Conservation (phyloP, 2,113 vertebrate genomes). For the Peromyscus polionotus region DNA sequence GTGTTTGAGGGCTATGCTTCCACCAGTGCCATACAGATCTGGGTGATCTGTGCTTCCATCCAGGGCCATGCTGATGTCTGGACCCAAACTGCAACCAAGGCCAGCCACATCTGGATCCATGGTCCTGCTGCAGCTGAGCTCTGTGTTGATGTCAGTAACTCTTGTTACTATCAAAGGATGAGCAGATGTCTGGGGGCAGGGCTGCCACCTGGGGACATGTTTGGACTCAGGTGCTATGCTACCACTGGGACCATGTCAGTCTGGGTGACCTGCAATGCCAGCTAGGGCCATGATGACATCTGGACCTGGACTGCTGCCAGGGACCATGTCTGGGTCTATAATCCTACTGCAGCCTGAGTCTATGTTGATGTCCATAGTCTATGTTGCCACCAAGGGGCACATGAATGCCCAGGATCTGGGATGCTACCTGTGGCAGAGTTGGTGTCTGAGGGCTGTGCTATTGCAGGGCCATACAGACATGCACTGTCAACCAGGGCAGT, state of each 20-base stretch:
- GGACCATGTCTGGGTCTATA: neutral
- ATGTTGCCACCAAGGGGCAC: neutral
- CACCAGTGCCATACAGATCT: no score
- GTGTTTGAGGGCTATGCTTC: no score
- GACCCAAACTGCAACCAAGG: no score
- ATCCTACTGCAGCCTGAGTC: neutral
- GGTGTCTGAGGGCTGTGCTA: neutral
- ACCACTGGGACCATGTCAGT: neutral
- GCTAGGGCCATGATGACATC: neutral
- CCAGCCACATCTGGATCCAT: neutral
- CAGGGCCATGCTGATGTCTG: no score
- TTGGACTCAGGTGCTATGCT: neutral
- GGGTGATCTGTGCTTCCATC: no score
- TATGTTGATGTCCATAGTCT: neutral
- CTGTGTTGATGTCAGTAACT: neutral
- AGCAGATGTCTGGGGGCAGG: neutral
- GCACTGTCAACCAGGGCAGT: neutral
- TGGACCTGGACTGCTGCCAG: neutral
- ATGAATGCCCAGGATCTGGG: neutral
- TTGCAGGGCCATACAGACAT: neutral
- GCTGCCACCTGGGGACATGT: neutral
- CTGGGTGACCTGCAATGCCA: neutral
- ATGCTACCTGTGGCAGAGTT: neutral
- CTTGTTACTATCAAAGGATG: neutral
- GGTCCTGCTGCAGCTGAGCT: neutral